Evolutionary conservation across 2,888 invertebrate species (phyloP).

Genomic region (Piscicola geometra): DNA sequence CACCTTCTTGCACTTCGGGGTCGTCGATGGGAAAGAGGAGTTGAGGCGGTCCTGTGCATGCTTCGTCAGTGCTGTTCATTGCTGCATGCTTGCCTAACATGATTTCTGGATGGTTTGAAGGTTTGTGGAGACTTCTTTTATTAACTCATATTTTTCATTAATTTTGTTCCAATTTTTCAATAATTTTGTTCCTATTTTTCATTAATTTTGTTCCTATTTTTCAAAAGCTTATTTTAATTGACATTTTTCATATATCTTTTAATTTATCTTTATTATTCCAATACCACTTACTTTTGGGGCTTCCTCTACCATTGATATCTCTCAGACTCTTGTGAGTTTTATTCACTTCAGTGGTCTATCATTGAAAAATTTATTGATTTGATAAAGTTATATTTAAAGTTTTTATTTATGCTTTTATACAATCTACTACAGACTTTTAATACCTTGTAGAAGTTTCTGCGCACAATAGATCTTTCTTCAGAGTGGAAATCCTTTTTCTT

Average conservation of each 20-base stretch:
- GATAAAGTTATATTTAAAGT: too few relatives aligned
- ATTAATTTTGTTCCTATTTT: too few relatives aligned
- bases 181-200: too few relatives aligned
- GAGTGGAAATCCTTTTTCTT: slow-evolving; percentile 11
- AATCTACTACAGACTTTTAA: background rate
- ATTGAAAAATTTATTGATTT: too few relatives aligned
- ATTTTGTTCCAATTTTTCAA: background rate
- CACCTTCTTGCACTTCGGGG: slow-evolving; percentile 83
- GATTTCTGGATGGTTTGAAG: background rate
- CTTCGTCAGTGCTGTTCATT: slow-evolving; percentile 16
- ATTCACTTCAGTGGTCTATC: too few relatives aligned
- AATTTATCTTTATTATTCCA: too few relatives aligned
- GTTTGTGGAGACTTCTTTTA: background rate
- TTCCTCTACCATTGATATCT: too few relatives aligned
- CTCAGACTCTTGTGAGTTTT: too few relatives aligned
- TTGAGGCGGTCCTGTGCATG: slow-evolving; percentile 61
- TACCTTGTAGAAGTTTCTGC: slow-evolving; percentile 32
- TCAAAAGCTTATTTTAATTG: too few relatives aligned
- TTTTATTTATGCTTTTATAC: too few relatives aligned
- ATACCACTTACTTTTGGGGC: too few relatives aligned
- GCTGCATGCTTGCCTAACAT: background rate
- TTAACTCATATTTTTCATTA: background rate
- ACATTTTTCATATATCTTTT: too few relatives aligned
- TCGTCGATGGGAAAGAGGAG: slow-evolving; percentile 78
- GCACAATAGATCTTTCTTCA: slow-evolving; percentile 20